Evolutionary conservation across 2,888 invertebrate genomes (phyloP).

Genomic region (Cybosia mesomella): DNA sequence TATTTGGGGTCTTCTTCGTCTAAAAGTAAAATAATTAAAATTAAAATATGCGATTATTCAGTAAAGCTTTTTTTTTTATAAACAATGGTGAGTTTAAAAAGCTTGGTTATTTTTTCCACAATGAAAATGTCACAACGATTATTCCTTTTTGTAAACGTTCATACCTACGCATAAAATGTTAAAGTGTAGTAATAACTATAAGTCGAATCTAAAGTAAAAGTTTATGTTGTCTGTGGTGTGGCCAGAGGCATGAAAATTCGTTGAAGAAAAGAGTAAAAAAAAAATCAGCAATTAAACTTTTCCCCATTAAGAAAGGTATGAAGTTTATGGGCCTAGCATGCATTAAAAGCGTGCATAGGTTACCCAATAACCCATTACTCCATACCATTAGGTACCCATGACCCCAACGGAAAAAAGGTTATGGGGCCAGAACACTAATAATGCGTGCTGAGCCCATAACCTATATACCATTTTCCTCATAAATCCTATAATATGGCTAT

Average conservation of each 20-base stretch:
- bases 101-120: background rate
- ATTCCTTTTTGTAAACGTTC: slow-evolving; percentile 1
- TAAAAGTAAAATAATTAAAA: background rate
- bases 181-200: background rate
- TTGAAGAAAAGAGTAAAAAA: background rate
- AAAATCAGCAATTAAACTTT: no score
- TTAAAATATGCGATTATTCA: background rate
- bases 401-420: background rate
- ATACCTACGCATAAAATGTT: background rate
- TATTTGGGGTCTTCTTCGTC: background rate
- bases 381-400: no score
- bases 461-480: no score
- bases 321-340: no score
- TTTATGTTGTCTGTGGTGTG: background rate
- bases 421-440: background rate
- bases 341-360: no score
- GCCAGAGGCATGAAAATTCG: background rate
- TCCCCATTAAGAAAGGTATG: no score
- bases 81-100: background rate
- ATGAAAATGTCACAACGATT: background rate
- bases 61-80: background rate
- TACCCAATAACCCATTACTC: no score
- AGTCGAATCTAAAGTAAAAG: background rate
- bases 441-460: background rate
- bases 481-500: no score